Base-by-base conservation (phyloP, 2,888 invertebrate species). In the Thecocarcelia acutangulata region DNA sequence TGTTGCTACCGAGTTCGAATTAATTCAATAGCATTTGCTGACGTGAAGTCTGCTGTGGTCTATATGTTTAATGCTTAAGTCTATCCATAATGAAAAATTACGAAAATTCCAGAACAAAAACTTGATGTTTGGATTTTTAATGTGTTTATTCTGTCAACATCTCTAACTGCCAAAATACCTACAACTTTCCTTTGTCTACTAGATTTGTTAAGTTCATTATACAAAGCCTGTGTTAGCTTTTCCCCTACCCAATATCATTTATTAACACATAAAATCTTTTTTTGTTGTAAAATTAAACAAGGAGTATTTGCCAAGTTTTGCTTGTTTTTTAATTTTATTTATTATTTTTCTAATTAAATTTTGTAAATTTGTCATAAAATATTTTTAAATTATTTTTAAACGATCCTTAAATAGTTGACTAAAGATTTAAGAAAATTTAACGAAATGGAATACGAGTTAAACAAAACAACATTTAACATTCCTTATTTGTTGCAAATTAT, bases 401-500 rank as follows among this genome's bases (percentile, higher is more conserved):
- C 61, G 76, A 69, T 63, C 66, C 69, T 54, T 72, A 83, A 79
- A 75, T 75, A 69, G 54, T 46, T 68, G 52, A 56, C 19, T 24
- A 28, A 74, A 70, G 72, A 42, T 42, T 50, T 33, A 58, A 59
- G 19, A 33, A 64, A 64, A 77, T 21, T 13, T 24, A 76, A 75
- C 54, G 37, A 48, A 61, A 37, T 37, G 46, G 42, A 66, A 66
- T 54, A 72, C 13, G 21, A 63, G 28, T 15, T 46, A 37, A 77
- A 50, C 48, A 50, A 63, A 64, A 72, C 76, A 66, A 46, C 68
- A 69, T 73, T 78, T 66, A 70, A 70, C 64, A 82, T 78, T 78
- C 82, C 82, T 82, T 82, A 78, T 82, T 78, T 78, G 82, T 70
- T 48, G 63, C 78, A 82, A 80, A 80, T 79, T 79, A 73, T 79